phyloP scores from a whole-genome alignment of 2,888 invertebrate species.

The Biston betularia region DNA sequence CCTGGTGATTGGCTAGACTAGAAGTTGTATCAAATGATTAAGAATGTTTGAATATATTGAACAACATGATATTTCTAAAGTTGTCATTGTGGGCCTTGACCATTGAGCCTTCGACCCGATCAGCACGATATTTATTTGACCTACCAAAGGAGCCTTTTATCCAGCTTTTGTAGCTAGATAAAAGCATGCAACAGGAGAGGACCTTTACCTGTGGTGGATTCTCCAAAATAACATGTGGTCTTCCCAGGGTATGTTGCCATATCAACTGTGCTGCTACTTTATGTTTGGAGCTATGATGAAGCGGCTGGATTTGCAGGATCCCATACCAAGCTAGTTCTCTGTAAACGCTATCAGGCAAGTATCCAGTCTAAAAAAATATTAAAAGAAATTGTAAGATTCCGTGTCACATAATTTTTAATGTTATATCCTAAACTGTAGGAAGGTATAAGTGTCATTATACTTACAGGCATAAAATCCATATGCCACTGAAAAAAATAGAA shows the following conservation, averaged over 20 bases:
- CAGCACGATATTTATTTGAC: too few relatives aligned
- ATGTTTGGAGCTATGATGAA: slow-evolving; percentile 77
- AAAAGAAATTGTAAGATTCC: neutral
- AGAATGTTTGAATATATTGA: neutral
- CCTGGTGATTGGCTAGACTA: slow-evolving; percentile 78
- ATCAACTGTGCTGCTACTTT: slow-evolving; percentile 78
- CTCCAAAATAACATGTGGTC: slow-evolving; percentile 81
- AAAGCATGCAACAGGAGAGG: too few relatives aligned
- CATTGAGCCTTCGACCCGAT: too few relatives aligned
- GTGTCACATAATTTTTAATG: neutral
- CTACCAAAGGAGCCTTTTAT: too few relatives aligned
- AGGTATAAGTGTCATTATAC: slow-evolving; percentile 38
- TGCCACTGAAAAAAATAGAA: slow-evolving; percentile 69
- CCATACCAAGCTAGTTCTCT: slow-evolving; percentile 82
- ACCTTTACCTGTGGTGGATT: slow-evolving; percentile 72
- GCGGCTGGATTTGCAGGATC: slow-evolving; percentile 78
- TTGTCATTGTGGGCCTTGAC: too few relatives aligned
- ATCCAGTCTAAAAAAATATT: slow-evolving; percentile 70
- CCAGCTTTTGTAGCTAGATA: too few relatives aligned
- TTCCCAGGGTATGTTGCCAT: slow-evolving; percentile 81
- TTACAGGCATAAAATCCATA: slow-evolving; percentile 81
- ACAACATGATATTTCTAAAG: neutral
- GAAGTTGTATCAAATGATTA: slow-evolving; percentile 22
- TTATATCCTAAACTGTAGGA: neutral
- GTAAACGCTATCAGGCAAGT: slow-evolving; percentile 79